A percentile compares a stretch with the other conserved stretches of the same genome.
These are phyloP conservation scores for Symphodus melops DNA, from an alignment of 2,113 vertebrate species.

Conservation along the genomic window DNA sequence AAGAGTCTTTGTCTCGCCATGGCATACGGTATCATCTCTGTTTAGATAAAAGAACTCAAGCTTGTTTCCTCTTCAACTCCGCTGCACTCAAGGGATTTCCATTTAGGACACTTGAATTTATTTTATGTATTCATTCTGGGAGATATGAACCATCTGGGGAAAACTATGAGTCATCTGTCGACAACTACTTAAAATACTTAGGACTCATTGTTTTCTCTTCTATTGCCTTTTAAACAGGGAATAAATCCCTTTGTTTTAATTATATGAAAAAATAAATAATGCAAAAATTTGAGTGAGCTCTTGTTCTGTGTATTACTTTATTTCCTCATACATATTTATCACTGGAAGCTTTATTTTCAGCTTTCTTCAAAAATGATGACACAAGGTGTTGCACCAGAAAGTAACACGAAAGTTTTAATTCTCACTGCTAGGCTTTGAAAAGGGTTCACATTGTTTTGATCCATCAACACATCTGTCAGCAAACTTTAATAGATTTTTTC, in stretches of 20 bases:
- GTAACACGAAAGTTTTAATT: neutral
- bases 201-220: conserved; percentile 23
- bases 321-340: neutral
- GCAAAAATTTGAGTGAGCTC: neutral
- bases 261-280: neutral
- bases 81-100: conserved; percentile 45
- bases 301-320: neutral
- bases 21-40: conserved; percentile 29
- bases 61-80: conserved; percentile 46
- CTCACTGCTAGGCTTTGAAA: neutral
- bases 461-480: conserved; percentile 3
- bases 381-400: neutral
- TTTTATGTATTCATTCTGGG: conserved; percentile 34
- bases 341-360: neutral
- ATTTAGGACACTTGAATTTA: conserved; percentile 41
- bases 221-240: conserved; percentile 6
- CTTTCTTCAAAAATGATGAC: neutral
- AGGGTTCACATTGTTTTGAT: neutral
- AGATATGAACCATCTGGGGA: conserved; percentile 32
- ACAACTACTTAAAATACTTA: conserved; percentile 36
- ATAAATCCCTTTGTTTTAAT: neutral
- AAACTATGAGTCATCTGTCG: conserved; percentile 53
- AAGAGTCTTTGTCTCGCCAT: conserved; percentile 26
- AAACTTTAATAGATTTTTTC: too few species aligned
- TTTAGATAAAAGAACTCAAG: conserved; percentile 36